Base-by-base conservation (phyloP, 1,140 invertebrate genomes). In the Caenorhabditis inopinata region DNA sequence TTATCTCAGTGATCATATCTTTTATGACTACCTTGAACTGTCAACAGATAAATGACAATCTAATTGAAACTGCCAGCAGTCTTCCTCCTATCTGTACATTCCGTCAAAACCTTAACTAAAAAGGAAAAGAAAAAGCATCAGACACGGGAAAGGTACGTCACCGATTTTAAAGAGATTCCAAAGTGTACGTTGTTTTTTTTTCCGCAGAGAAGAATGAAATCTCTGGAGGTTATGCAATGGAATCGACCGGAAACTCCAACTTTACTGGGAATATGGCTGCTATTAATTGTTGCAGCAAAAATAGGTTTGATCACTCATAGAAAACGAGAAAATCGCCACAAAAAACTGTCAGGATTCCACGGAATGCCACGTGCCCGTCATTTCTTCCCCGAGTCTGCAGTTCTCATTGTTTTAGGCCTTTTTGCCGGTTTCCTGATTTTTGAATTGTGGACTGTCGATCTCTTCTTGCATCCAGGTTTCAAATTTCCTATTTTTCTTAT, bases 381-480 rank as follows among this genome's bases (percentile, higher is more conserved):
- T 11, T 53, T 85, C 42, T 86, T 85, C 21, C 85, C 85, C 2
- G 85, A 87, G 62, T 86, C 85, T 29, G 86, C 85, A 4, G 46
- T 87, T 51, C 78, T 87, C 7, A 83, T 87, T 32, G 81, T 87
- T 5, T 45, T 85, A n/a, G 85, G 85, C 5, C 79, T 86, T 16
- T 29, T 82, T 74, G 87, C 87, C 58, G 85, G 85, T 32, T 82
- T 76, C 29, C 42, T 87, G 47, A 49, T 86, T 25, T 82, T 86
- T 48, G 48, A 82, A 46, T 53, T 86, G 25, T 87, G 82, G 76
- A 76, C 82, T 12, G 74, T 85, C 3, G 81, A 86, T 48, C 83
- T 86, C n/a, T 86, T 84, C 62, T 83, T 86, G 38, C 85, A 86
- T 83, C 85, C 85, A 51, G 85, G 85, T 85, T 49, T 23, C 29